Evolutionary conservation across 2,888 invertebrate genomes (phyloP), one percentile per base, ranked within the genome.

Genomic region (Tethea ocularis): DNA sequence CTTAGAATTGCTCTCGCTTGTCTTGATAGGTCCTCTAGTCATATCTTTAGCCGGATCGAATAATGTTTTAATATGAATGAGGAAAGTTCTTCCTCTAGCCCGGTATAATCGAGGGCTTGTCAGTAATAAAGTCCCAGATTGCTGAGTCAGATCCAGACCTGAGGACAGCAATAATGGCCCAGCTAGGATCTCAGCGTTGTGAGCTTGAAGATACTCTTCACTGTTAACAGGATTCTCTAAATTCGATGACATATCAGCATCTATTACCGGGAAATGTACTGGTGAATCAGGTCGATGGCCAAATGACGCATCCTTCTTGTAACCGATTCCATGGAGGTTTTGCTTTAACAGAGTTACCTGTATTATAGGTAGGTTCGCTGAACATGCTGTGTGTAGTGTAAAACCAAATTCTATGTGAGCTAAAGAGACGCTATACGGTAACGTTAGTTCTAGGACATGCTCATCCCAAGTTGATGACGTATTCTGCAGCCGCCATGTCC

Each of bases 391-490:
- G 80, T 97, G 97, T 36, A 98, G 90, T 0, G 96, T 96, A 80
- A 98, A 98, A 67, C 96, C 96, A 53, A 98, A 95, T 83, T 98
- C 98, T 24, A 98, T 96, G 77, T 98, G 98, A n/a, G 98, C 98
- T 59, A 98, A 92, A 38, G 95, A 95, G 2, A 95, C 95, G 56
- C 96, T 95, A 67, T 96, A 95, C 0, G 98, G 97, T 58, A 98
- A 84, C 0, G 97, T 97, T 8, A 98, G 90, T 84, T 98, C 98
- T 75, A 98, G 96, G 26, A 98, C 95, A 76, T 98, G 98, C 80
- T 98, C 98, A 78, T 98, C 97, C 97, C 97, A 98, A 0, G 98
- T 97, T 23, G 97, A 97, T 87, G 96, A 95, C 71, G 97, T 97
- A 68, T 96, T 96, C 80, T 98, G 97, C 26, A 98, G 92, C 57